Evolutionary conservation across 2,797 vertebrate species (phyloP), one percentile per base, ranked within the genome.

Genomic region (Serranus cabrilla): DNA sequence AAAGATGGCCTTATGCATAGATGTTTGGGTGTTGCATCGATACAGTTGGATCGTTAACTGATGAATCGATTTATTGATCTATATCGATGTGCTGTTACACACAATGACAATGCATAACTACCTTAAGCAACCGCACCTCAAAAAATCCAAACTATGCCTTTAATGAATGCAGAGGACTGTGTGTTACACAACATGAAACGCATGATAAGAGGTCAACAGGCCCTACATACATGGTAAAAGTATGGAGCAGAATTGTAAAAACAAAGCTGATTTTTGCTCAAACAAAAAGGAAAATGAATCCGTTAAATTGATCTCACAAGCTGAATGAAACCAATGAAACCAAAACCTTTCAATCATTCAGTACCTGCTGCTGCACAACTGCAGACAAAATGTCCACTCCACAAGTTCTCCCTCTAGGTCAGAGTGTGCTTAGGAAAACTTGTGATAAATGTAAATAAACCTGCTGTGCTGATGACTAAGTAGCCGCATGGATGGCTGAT

Each of bases 401-500:
- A 40, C 47, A 39, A 50, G 17, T 70, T 81, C 51, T 73, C 46
- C 39, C 2, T 65, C 59, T 76, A 64, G 74, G 83, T 88, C 76
- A 47, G 81, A 13, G 37, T 77, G 81, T 85, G 75, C 76, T 84
- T 63, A 7, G 57, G 65, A 83, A 83, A 86, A 73, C 79, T 73
- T 86, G 80, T 65, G 66, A 87, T 89, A 60, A 84, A 71, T 80
- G 86, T 87, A 87, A 92, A 90, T 80, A 88, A 83, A 89, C 67
- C 37, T 0, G 3, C 31, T 54, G 67, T 59, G 51, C 69, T 63
- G 71, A 73, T 84, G 83, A 81, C 74, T 73, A 72, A 83, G 76
- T 52, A 51, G 72, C 43, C 3, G 25, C 83, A 69, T 40, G 70
- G 51, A 54, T 25, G 57, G 49, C 49, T 58, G 39, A 71, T 63